phyloP scores from a whole-genome alignment of 2,888 invertebrate genomes.

The Dioctria rufipes region DNA sequence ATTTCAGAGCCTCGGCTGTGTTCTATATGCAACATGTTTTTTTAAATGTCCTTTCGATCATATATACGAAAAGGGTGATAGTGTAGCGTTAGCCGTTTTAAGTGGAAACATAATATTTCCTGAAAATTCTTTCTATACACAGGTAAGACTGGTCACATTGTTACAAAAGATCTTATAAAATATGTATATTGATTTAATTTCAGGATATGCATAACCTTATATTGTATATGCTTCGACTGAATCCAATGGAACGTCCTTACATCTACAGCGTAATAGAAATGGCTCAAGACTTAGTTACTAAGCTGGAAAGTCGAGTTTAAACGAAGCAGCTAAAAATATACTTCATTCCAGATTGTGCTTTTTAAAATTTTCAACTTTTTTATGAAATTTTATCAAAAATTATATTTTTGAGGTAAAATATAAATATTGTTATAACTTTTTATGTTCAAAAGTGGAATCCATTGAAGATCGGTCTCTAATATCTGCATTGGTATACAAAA shows the following conservation, averaged over 20 bases:
- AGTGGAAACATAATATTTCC: constrained; percentile 83
- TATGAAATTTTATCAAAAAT: constrained; percentile 15
- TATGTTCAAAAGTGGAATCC: too few species aligned
- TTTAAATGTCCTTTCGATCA: constrained; percentile 89
- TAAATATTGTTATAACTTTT: constrained; percentile 15
- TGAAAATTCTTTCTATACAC: constrained; percentile 77
- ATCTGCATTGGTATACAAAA: too few species aligned
- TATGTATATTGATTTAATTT: constrained; percentile 63
- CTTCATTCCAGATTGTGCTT: not conserved
- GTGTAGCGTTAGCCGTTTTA: constrained; percentile 87
- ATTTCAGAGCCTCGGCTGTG: constrained; percentile 85
- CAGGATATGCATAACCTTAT: constrained; percentile 81
- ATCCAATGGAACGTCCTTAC: constrained; percentile 83
- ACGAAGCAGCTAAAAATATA: not conserved
- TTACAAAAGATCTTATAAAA: not conserved
- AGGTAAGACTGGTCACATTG: constrained; percentile 67
- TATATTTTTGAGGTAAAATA: constrained; percentile 42
- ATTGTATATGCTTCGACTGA: constrained; percentile 80
- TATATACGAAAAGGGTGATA: constrained; percentile 88
- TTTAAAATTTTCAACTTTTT: constrained; percentile 23
- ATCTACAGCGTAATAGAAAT: constrained; percentile 81
- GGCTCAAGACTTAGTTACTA: constrained; percentile 70
- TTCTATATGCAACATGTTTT: constrained; percentile 88
- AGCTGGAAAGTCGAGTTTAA: constrained; percentile 38
- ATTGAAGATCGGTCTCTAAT: too few species aligned